A percentile compares a stretch with the other conserved stretches of the same genome.
These are phyloP conservation scores for Morone saxatilis DNA, from an alignment of 2,113 vertebrate genomes.

Conservation along the genomic window DNA sequence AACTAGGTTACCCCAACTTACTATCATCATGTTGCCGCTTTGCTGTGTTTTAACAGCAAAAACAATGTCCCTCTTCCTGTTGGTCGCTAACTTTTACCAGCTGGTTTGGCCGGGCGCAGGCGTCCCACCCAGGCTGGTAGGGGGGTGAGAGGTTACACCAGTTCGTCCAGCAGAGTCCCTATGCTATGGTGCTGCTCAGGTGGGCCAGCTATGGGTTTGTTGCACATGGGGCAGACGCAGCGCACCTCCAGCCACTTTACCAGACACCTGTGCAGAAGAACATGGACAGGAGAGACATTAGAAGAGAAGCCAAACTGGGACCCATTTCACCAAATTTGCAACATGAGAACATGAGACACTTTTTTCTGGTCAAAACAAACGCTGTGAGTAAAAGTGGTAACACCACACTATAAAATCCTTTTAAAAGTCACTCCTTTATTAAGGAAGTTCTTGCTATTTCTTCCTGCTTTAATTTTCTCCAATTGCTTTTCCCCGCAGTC, in stretches of 20 bases:
- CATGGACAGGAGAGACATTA: not conserved
- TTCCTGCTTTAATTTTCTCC: too few species aligned
- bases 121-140: conserved; percentile 21
- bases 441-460: too few species aligned
- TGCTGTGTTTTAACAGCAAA: conserved; percentile 48
- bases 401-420: too few species aligned
- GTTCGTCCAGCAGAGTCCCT: conserved; percentile 81
- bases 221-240: conserved; percentile 86
- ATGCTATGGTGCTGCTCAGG: conserved; percentile 83
- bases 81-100: conserved; percentile 53
- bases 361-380: not conserved
- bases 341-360: too few species aligned
- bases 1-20: conserved; percentile 73
- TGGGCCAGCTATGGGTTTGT: conserved; percentile 81
- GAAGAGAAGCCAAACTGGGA: not conserved
- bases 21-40: conserved; percentile 47
- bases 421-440: too few species aligned
- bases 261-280: conserved; percentile 75
- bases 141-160: conserved; percentile 67
- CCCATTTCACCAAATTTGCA: too few species aligned
- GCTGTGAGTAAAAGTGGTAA: not conserved
- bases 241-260: conserved; percentile 86
- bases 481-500: not conserved
- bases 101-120: conserved; percentile 9
- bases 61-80: conserved; percentile 49